These are phyloP conservation scores for Sinocyclocheilus maitianheensis DNA, from an alignment of 2,113 vertebrate species.

Conservation along the genomic window DNA sequence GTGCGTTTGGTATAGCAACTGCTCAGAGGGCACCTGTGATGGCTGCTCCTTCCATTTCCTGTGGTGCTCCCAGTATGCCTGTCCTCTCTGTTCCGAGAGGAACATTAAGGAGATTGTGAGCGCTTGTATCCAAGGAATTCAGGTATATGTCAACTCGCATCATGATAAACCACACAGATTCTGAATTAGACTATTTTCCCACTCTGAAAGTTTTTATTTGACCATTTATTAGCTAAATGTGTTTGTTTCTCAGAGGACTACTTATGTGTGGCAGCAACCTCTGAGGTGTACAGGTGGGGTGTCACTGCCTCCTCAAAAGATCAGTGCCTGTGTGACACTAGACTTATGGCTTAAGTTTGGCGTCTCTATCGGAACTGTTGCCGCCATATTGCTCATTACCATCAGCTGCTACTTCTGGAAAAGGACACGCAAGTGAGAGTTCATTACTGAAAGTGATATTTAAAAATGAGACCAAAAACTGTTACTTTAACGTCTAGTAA, in stretches of 20 bases:
- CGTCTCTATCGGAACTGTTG: constrained; percentile 80
- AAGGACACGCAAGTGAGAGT: constrained; percentile 89
- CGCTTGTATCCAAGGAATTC: constrained; percentile 85
- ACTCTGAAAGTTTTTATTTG: not conserved
- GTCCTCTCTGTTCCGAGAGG: constrained; percentile 84
- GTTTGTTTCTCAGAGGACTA: constrained; percentile 78
- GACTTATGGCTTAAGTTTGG: constrained; percentile 96
- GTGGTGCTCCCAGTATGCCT: constrained; percentile 84
- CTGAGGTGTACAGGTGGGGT: constrained; percentile 79
- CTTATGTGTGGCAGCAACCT: constrained; percentile 89
- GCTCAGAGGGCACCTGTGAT: constrained; percentile 91
- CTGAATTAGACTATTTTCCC: not conserved
- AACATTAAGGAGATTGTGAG: constrained; percentile 87
- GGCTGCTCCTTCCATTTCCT: constrained; percentile 94
- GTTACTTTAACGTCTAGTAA: not conserved
- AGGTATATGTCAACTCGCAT: constrained; percentile 72
- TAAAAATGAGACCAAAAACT: not conserved
- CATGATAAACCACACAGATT: not conserved
- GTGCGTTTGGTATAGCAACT: constrained; percentile 73
- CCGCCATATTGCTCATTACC: constrained; percentile 81
- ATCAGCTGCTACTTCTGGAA: constrained; percentile 95
- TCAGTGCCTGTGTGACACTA: constrained; percentile 83
- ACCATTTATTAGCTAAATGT: not conserved
- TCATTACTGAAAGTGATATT: not conserved
- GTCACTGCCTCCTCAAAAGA: constrained; percentile 76